These are phyloP conservation scores for Trichonephila inaurata DNA, from an alignment of 1,140 invertebrate genomes.

Conservation along the genomic window DNA sequence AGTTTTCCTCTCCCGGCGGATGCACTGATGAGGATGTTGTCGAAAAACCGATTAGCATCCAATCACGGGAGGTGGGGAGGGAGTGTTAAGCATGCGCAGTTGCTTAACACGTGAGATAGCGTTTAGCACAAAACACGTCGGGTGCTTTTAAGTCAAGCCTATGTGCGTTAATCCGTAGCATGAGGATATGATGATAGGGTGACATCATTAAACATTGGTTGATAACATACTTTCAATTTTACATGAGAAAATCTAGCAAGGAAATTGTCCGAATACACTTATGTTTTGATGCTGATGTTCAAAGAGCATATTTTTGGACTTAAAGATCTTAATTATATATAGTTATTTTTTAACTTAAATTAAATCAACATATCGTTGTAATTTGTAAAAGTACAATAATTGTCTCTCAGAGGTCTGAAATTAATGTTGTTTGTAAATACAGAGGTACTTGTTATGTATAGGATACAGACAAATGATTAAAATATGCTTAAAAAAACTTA, in stretches of 20 bases:
- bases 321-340: too few species aligned
- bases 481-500: too few species aligned
- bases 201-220: not conserved
- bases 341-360: too few species aligned
- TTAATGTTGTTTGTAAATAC: too few species aligned
- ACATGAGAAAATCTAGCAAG: not conserved
- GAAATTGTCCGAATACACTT: not conserved
- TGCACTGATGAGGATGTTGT: slow-evolving; percentile 53
- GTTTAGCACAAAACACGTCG: not conserved
- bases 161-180: slow-evolving; percentile 5
- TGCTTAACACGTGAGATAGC: not conserved
- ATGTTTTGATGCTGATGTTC: too few species aligned
- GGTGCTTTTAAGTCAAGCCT: not conserved
- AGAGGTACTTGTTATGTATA: too few species aligned
- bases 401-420: too few species aligned
- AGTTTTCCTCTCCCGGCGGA: slow-evolving; percentile 2
- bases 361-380: too few species aligned
- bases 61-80: not conserved
- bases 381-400: too few species aligned
- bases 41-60: slow-evolving; percentile 53
- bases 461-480: too few species aligned
- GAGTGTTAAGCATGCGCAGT: not conserved
- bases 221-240: not conserved
- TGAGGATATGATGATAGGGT: slow-evolving; percentile 6
- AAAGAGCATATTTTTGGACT: too few species aligned